Percentiles rank a stretch among this genome's conserved stretches.
These are phyloP conservation scores for Pygoscelis adeliae DNA, from an alignment of 2,113 vertebrate genomes.

Conservation along the genomic window DNA sequence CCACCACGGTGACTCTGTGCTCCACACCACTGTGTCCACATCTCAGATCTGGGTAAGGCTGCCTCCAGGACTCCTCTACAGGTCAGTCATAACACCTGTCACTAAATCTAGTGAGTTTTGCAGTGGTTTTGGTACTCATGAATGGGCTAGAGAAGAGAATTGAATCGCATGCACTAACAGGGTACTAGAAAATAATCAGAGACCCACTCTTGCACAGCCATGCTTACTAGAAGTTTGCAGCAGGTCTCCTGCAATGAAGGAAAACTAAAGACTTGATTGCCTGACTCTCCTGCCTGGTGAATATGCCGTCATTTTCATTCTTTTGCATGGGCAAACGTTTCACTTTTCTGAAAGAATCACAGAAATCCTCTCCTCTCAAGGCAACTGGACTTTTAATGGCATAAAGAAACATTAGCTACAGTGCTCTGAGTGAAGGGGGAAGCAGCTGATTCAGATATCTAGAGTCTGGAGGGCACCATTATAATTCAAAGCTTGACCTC, in stretches of 20 bases:
- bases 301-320: neutral
- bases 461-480: slow-evolving; percentile 13
- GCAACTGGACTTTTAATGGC: neutral
- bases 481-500: slow-evolving; percentile 41
- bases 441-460: slow-evolving; percentile 27
- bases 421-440: neutral
- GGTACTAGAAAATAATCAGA: neutral
- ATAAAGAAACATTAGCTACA: slow-evolving; percentile 18
- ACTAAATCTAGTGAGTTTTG: neutral
- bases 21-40: neutral
- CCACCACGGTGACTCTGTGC: neutral
- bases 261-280: neutral
- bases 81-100: neutral
- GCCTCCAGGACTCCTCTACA: neutral
- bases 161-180: neutral
- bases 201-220: neutral
- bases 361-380: neutral
- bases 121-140: neutral
- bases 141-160: neutral
- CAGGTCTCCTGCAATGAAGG: neutral
- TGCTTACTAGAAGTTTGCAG: neutral
- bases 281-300: neutral
- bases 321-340: neutral
- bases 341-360: neutral
- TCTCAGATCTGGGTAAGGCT: neutral